These are phyloP conservation scores for Pteronotus mesoamericanus DNA, from an alignment of 2,797 vertebrate species.

Conservation along the genomic window DNA sequence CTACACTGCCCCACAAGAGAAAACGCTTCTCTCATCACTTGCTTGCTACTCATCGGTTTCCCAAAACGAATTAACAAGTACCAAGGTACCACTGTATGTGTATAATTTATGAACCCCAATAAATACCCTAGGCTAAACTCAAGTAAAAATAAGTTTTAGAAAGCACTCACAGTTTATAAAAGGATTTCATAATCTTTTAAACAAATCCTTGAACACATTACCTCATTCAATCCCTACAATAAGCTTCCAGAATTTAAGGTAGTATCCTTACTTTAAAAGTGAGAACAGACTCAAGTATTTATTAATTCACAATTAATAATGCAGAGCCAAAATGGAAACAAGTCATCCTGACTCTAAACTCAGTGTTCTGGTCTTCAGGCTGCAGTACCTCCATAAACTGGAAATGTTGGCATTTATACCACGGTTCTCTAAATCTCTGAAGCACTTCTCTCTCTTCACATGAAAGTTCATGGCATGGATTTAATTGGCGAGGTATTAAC, in stretches of 20 bases:
- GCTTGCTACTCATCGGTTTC: too few species aligned
- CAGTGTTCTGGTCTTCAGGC: too few species aligned
- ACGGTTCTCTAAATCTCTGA: background rate
- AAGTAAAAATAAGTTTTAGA: constrained; percentile 15
- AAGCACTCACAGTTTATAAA: background rate
- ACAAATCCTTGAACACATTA: constrained; percentile 1
- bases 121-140: background rate
- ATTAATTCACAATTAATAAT: background rate
- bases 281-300: background rate
- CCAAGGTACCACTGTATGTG: background rate
- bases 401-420: background rate
- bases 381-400: background rate
- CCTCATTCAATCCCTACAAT: background rate
- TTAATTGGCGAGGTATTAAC: background rate
- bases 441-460: background rate
- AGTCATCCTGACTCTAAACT: background rate
- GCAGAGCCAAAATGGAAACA: background rate
- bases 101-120: background rate
- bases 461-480: background rate
- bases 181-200: background rate
- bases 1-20: background rate
- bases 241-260: background rate
- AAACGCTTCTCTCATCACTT: background rate
- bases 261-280: background rate
- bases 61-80: background rate